Evolutionary conservation across 2,888 invertebrate genomes (phyloP), one percentile per base, ranked within the genome.

Genomic region (Lathronympha strigana): DNA sequence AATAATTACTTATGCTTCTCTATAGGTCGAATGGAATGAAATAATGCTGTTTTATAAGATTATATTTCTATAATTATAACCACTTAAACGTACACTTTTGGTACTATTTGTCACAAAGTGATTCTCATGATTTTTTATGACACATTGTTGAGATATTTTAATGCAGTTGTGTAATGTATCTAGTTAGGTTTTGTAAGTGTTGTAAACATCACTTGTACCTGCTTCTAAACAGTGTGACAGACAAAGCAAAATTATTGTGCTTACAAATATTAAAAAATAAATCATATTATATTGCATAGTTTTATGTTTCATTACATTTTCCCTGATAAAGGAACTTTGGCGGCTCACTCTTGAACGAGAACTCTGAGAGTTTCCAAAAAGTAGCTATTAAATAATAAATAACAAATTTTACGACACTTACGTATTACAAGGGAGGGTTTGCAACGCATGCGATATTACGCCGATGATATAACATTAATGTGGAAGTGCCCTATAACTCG

Each of bases 191-290:
- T 79, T 80, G 76, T 89, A 86, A 86, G 84, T 88, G 88, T 90
- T 85, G 82, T 88, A 82, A 85, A 85, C 87, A 89, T 90, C 87
- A 91, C 88, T 87, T 87, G 91, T 92, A 91, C 91, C 91, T 92
- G 91, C 90, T 91, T 89, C 81, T 85, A 81, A 83, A 79, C 83
- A 88, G 84, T 90, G 89, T 87, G 84, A 84, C 87, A 87, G 84
- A 88, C 92, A 91, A 92, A 92, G 92, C 92, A 92, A 91, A 92
- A 88, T 92, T 87, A 91, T 86, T 90, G 90, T 87, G 92, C 92
- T 91, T 92, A 88, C 84, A 61, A 66, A 80, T 87, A 89, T 88
- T 86, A 82, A 87, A 86, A 80, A 90, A 89, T 90, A 91, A 91
- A 91, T 87, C 86, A 60, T 68, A 88, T 85, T 87, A 86, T 90